A percentile compares a stretch with the other conserved stretches of the same genome.
Evolutionary conservation across 2,113 vertebrate species (phyloP).

Genomic region (Sorex fumeus): DNA sequence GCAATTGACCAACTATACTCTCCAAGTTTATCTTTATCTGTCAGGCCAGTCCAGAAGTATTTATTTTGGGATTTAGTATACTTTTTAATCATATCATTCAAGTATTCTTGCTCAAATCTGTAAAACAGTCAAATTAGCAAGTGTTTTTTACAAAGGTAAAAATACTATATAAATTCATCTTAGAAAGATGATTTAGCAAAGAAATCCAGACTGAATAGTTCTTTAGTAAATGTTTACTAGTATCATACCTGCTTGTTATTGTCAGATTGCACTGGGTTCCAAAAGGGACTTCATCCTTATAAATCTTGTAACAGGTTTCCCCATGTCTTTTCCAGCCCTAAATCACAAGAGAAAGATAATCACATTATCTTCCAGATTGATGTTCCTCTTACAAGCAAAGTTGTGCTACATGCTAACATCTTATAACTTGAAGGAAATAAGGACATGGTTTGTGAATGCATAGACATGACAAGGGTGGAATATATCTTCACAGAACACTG

Average conservation of each 20-base stretch:
- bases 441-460: not conserved
- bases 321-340: slow-evolving; percentile 95
- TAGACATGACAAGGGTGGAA: not conserved
- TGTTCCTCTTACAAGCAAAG: not conserved
- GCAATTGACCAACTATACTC: slow-evolving; percentile 93
- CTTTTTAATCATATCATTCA: slow-evolving; percentile 93
- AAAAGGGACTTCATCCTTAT: slow-evolving; percentile 89
- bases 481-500: not conserved
- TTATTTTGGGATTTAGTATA: slow-evolving; percentile 86
- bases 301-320: slow-evolving; percentile 93
- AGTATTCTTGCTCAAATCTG: slow-evolving; percentile 98
- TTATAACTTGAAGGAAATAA: not conserved
- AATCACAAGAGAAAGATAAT: slow-evolving; percentile 51
- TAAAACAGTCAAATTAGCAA: slow-evolving; percentile 73
- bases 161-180: slow-evolving; percentile 51
- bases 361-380: not conserved
- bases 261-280: slow-evolving; percentile 94
- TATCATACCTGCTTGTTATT: slow-evolving; percentile 92
- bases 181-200: slow-evolving; percentile 35
- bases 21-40: slow-evolving; percentile 90
- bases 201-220: slow-evolving; percentile 29
- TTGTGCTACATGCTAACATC: not conserved
- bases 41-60: slow-evolving; percentile 95
- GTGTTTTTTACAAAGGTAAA: not conserved
- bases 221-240: not conserved